Conservation (phyloP, 1,140 invertebrate species). For the Gryllus bimaculatus region DNA sequence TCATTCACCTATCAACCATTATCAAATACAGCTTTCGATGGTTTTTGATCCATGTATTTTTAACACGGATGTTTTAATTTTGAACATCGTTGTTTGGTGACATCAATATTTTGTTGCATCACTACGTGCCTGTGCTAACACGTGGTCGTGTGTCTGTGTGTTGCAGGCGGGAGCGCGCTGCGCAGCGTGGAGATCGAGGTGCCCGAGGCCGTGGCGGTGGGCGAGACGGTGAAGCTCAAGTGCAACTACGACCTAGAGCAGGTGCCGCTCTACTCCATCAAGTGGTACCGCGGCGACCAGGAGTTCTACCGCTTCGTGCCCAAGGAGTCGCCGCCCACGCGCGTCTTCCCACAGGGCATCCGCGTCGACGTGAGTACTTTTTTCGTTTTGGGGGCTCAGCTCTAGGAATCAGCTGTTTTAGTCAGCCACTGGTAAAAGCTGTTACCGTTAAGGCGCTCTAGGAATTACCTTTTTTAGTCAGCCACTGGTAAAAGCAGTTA, state of each 20-base stretch:
- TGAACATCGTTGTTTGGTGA: no score
- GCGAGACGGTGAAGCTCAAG: constrained; percentile 57
- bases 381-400: background rate
- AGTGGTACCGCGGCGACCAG: constrained; percentile 68
- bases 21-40: no score
- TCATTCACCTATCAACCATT: no score
- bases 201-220: constrained; percentile 60
- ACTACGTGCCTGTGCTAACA: background rate
- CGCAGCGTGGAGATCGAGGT: constrained; percentile 61
- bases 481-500: no score
- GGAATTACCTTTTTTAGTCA: no score
- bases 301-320: constrained; percentile 74
- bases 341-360: constrained; percentile 53
- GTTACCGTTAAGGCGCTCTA: no score
- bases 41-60: no score
- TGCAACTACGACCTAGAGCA: constrained; percentile 73
- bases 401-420: no score
- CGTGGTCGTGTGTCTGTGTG: constrained; percentile 10
- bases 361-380: constrained; percentile 61
- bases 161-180: constrained; percentile 52
- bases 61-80: no score
- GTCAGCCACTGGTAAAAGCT: no score
- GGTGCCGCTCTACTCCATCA: constrained; percentile 65
- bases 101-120: no score
- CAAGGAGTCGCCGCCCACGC: constrained; percentile 53